phyloP scores from a whole-genome alignment of 2,113 vertebrate genomes.

The Colius striatus region DNA sequence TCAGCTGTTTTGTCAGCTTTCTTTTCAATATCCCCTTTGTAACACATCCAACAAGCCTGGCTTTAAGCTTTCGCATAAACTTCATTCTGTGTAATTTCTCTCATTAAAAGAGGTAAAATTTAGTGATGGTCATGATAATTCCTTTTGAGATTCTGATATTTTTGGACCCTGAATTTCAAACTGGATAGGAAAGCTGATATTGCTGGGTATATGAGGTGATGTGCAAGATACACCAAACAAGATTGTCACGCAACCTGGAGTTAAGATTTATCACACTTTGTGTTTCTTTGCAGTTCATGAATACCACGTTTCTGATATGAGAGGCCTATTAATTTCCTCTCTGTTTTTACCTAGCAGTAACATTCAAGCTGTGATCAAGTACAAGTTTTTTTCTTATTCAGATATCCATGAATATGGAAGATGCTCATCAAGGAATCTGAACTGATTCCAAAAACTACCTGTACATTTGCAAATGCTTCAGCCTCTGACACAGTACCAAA shows the following conservation, averaged over 20 bases:
- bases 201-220: neutral
- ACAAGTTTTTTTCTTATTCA: neutral
- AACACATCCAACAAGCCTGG: neutral
- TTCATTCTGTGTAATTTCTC: neutral
- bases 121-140: neutral
- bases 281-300: neutral
- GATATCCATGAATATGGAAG: neutral
- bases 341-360: neutral
- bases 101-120: neutral
- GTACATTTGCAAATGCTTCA: neutral
- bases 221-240: neutral
- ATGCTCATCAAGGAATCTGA: neutral
- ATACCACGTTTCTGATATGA: neutral
- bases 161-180: neutral
- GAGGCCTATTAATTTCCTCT: neutral
- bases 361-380: neutral
- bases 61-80: neutral
- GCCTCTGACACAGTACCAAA: neutral
- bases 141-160: neutral
- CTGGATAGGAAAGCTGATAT: neutral
- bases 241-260: neutral
- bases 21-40: neutral
- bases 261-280: neutral
- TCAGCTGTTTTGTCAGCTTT: neutral
- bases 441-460: neutral